A percentile compares a stretch with the other conserved stretches of the same genome.
Conservation (phyloP, 2,113 vertebrate genomes). For the Bujurquina vittata region DNA sequence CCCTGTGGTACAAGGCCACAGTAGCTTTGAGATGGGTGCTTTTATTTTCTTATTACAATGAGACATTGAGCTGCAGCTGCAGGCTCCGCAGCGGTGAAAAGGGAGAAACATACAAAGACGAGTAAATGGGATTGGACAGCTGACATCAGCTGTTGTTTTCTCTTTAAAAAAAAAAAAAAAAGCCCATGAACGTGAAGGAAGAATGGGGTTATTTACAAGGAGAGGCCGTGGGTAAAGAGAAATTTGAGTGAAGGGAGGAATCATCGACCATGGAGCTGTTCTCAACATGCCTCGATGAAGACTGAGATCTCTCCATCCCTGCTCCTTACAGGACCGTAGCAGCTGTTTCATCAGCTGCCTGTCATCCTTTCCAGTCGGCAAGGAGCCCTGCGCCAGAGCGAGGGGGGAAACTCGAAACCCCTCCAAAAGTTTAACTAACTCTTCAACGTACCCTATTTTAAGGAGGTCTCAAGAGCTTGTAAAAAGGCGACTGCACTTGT, state of each 20-base stretch:
- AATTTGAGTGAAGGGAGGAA: slow-evolving; percentile 15
- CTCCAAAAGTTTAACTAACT: slow-evolving; percentile 1
- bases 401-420: slow-evolving; percentile 26
- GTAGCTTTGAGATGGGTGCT: slow-evolving; percentile 33
- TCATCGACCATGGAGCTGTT: background rate
- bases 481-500: too few relatives aligned
- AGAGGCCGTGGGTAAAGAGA: background rate
- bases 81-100: slow-evolving; percentile 53
- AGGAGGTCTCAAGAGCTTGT: too few relatives aligned
- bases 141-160: slow-evolving; percentile 51
- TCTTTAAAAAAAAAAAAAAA: background rate
- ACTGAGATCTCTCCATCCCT: slow-evolving; percentile 37
- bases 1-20: slow-evolving; percentile 56
- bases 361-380: slow-evolving; percentile 42
- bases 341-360: slow-evolving; percentile 36
- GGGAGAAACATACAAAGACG: slow-evolving; percentile 49
- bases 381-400: background rate
- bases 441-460: too few relatives aligned
- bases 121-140: slow-evolving; percentile 52
- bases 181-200: background rate
- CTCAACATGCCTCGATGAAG: background rate
- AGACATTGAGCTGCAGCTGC: slow-evolving; percentile 67
- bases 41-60: slow-evolving; percentile 11
- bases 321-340: slow-evolving; percentile 34
- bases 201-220: slow-evolving; percentile 7